These are phyloP conservation scores for Fulmarus glacialis DNA, from an alignment of 2,113 vertebrate genomes.

Conservation along the genomic window DNA sequence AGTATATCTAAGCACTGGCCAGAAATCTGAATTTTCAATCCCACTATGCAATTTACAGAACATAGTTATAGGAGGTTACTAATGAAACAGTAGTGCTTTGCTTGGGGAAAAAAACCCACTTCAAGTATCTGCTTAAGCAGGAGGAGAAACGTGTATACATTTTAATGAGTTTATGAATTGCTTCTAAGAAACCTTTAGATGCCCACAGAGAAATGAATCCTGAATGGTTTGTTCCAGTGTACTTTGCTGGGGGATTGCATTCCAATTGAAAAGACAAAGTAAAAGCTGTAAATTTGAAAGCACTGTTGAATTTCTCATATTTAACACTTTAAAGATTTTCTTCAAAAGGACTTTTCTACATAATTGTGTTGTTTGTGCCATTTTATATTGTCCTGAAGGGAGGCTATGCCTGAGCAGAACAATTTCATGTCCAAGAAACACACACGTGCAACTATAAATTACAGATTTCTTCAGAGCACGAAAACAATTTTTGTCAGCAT, in stretches of 20 bases:
- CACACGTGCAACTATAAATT: not conserved
- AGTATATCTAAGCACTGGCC: not conserved
- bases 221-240: conserved; percentile 13
- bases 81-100: conserved; percentile 24
- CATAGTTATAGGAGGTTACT: not conserved
- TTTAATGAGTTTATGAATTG: conserved; percentile 43
- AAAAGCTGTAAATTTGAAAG: conserved; percentile 41
- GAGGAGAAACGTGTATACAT: not conserved
- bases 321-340: not conserved
- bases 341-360: not conserved
- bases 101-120: not conserved
- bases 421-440: not conserved
- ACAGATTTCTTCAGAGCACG: not conserved
- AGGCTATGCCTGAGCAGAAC: not conserved
- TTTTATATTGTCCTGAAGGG: not conserved
- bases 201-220: conserved; percentile 28
- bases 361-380: not conserved
- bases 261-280: not conserved
- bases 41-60: not conserved
- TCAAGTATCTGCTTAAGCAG: conserved; percentile 20
- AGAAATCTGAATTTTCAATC: not conserved
- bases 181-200: not conserved
- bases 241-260: not conserved
- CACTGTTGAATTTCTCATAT: not conserved
- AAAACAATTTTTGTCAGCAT: not conserved